phyloP scores from a whole-genome alignment of 2,797 vertebrate genomes.

The Chelon auratus region DNA sequence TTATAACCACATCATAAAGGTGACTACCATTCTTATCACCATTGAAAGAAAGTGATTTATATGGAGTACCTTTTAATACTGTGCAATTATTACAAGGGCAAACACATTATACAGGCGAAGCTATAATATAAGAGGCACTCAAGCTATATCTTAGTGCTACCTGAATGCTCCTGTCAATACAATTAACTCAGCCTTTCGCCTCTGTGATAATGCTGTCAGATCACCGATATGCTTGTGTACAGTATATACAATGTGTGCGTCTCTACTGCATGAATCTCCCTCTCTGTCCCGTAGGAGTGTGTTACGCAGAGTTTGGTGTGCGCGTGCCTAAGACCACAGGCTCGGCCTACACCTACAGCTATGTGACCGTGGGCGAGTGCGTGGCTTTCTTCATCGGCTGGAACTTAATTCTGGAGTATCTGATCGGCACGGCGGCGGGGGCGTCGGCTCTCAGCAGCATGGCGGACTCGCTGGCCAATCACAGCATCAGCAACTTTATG shows the following conservation, averaged over 20 bases:
- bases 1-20: conserved; percentile 2
- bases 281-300: conserved; percentile 87
- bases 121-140: conserved; percentile 42
- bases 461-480: conserved; percentile 97
- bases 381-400: conserved; percentile 99
- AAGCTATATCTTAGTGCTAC: conserved; percentile 20
- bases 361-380: conserved; percentile 96
- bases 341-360: conserved; percentile 99
- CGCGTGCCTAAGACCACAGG: conserved; percentile 98
- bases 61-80: conserved; percentile 51
- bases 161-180: conserved; percentile 48
- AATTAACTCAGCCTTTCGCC: conserved; percentile 28
- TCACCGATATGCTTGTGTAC: conserved; percentile 13
- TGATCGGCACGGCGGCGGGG: conserved; percentile 96
- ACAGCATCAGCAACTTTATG: conserved; percentile 96
- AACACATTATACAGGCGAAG: conserved; percentile 30
- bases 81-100: conserved; percentile 50
- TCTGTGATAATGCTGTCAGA: conserved; percentile 8
- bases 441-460: conserved; percentile 98
- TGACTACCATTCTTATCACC: conserved; percentile 26
- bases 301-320: conserved; percentile 97
- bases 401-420: conserved; percentile 98
- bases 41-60: conserved; percentile 45
- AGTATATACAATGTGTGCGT: conserved; percentile 14
- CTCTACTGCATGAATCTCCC: not conserved